Base-by-base conservation (phyloP, 2,888 invertebrate genomes). In the Abrostola tripartita region DNA sequence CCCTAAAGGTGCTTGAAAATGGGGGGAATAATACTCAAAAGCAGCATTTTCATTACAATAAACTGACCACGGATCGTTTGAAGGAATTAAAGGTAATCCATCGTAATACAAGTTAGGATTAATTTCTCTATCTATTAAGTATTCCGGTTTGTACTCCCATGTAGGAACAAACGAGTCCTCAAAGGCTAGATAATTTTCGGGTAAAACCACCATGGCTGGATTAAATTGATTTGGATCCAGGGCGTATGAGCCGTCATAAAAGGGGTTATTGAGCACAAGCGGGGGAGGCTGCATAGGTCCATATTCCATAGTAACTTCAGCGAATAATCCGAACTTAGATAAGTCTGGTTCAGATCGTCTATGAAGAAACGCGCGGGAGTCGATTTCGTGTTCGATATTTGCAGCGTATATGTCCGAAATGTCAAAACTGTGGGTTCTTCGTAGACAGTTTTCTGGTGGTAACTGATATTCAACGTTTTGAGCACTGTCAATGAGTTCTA, bases 121-220 rank as follows among this genome's bases (percentile, higher is more conserved):
- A 52, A 86, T 81, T 62, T 89, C 87, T 68, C 85, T 86, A 65
- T 89, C 86, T 14, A 85, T 74, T 53, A 91, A 72, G 74, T 87
- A 83, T 74, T 92, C 91, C 41, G 92, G 90, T 78, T 91, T 92
- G 69, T 90, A 93, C 57, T 92, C 89, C 92, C 93, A 95, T 6
- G 90, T 82, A 41, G 95, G 94, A 61, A 94, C 93, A 82, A 93
- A 95, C 6, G 94, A 91, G 85, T 95, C 94, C 87, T 95, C 95
- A 78, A 95, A 94, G n/a, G 94, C 93, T 79, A 95, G 85, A 82
- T 95, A 95, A 81, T 91, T 94, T 78, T 95, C 95, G 52, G 95
- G 95, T 74, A 95, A 78, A 61, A 91, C 84, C n/a, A 94, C 87
- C 82, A 92, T 87, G 49, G 86, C 82, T 68, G 88, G 88, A 80